A percentile compares a stretch with the other conserved stretches of the same genome.
These are phyloP conservation scores for Drosophila robusta DNA, from an alignment of 2,888 invertebrate genomes.

Conservation along the genomic window DNA sequence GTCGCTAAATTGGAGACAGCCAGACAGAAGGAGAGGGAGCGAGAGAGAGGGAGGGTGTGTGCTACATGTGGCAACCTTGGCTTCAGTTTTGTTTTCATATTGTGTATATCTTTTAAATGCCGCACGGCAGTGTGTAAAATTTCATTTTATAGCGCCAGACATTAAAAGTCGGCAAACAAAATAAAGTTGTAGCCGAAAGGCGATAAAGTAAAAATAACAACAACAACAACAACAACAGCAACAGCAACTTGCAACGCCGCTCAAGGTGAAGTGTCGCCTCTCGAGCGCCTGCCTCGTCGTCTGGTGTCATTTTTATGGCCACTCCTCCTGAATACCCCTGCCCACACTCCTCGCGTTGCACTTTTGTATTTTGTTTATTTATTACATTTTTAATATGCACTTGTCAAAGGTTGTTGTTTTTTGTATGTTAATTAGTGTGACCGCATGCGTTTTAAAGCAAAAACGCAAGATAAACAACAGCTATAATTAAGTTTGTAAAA, in stretches of 20 bases:
- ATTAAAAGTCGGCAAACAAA: constrained; percentile 54
- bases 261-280: constrained; percentile 72
- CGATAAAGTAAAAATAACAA: constrained; percentile 51
- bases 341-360: not conserved
- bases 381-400: constrained; percentile 39
- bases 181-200: constrained; percentile 64
- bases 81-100: constrained; percentile 36
- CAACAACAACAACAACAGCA: constrained; percentile 31
- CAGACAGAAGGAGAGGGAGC: not conserved
- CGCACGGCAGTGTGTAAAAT: constrained; percentile 65
- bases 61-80: constrained; percentile 59
- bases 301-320: constrained; percentile 65
- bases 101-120: constrained; percentile 44
- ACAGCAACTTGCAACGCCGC: constrained; percentile 43
- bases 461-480: constrained; percentile 1
- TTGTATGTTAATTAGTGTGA: constrained; percentile 55
- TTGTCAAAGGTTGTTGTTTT: constrained; percentile 34
- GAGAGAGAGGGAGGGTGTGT: not conserved
- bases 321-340: not conserved
- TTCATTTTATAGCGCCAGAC: constrained; percentile 64
- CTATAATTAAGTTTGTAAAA: constrained; percentile 6
- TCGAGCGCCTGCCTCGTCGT: constrained; percentile 33
- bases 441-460: constrained; percentile 34
- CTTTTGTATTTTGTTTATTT: constrained; percentile 43
- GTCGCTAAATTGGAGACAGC: constrained; percentile 40